Base-by-base conservation (phyloP, 1,140 invertebrate genomes). In the Pissodes strobi region DNA sequence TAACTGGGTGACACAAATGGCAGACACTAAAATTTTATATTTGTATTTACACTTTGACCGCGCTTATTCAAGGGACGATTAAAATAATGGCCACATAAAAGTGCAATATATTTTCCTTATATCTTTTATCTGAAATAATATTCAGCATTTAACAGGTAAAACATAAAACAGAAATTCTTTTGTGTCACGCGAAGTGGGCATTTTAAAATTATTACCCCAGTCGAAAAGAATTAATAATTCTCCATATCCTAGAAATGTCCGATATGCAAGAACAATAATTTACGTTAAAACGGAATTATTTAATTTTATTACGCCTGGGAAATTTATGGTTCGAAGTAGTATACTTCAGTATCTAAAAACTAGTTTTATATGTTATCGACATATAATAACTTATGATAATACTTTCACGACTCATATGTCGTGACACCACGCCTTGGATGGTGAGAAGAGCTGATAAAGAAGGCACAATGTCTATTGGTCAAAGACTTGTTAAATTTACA, bases 91-190 rank as follows among this genome's bases (percentile, higher is more conserved):
- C 51, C 48, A 49, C 48, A 62, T 62, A 62, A 62, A 62, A 52
- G 41, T 18, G 49, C 49, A 41, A 53, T 62, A 62, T 62, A 53
- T 62, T 62, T 52, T 41, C 48, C 17, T 9, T 18, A 34, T 62
- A 45, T 62, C 49, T 49, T 25, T 62, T 62, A 62, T 62, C 51
- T 56, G 21, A 15, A 64, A 56, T 41, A 64, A 15, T 48, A 56
- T 56, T 56, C 52, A 56, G 22, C 52, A 22, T 64, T 64, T 64
- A 64, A 64, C 61, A 56, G 58, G 61, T 56, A 56, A 45, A 64
- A 56, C 51, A 56, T 56, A 64, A 64, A 64, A 48, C 46, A 56
- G 43, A 56, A 64, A 64, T 64, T 64, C 61, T 64, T 64, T 43
- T 53, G 17, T 56, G 61, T 64, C 61, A 64, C 61, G 61, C 61